Base-by-base conservation (phyloP, 2,888 invertebrate genomes). In the Parnassius orleans region DNA sequence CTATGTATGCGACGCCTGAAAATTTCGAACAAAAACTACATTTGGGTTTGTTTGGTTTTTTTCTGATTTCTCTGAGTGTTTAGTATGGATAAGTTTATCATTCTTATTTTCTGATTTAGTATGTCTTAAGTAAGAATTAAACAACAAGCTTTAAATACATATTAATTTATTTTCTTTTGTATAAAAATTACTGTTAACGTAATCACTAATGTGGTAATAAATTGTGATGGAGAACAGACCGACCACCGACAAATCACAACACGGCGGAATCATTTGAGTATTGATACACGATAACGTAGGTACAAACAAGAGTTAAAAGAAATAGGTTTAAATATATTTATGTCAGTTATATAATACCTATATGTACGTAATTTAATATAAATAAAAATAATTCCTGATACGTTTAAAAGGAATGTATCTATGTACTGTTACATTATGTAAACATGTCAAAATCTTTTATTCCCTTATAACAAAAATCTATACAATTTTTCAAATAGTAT, bases 131-230 rank as follows among this genome's bases (percentile, higher is more conserved):
- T n/a, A 48, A 48, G 12, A 14, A 14, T 10, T 51, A 51, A 24
- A 51, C 12, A 77, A 72, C 48, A 15, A 63, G 50, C 15, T 52
- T 53, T 75, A 76, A 78, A 80, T 81, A 84, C 71, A 77, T 83
- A 79, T 84, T 85, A 84, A 81, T 87, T 83, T 80, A 84, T 84
- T 83, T 78, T 75, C 66, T 80, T 86, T 85, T 84, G 81, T 84
- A 86, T 83, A 87, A 81, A 60, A 84, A 80, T 84, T 81, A 83
- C 79, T 82, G 80, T 83, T 79, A 81, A 79, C 74, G 75, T 83
- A 83, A 82, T 84, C 78, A 81, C 84, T 87, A 87, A 79, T 73
- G 85, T 85, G 87, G 89, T 88, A 86, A 84, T 80, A 81, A 75
- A 84, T 86, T 89, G 89, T 89, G 90, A 90, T 90, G 87, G 83